Evolutionary conservation across 2,113 vertebrate species (phyloP), one percentile per base, ranked within the genome.

Genomic region (Grallaria varia): DNA sequence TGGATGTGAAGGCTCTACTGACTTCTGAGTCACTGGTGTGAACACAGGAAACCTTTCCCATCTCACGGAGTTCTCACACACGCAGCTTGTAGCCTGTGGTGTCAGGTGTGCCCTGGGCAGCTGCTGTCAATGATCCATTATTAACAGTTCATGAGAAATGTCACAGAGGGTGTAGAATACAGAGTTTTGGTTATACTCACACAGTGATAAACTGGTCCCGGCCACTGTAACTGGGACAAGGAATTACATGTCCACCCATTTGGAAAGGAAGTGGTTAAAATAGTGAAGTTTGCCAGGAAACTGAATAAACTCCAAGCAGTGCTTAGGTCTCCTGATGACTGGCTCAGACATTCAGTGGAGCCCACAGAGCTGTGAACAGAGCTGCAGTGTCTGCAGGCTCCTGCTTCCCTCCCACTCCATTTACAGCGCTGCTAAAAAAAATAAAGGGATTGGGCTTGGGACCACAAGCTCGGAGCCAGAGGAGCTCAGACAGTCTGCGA

Each of bases 181-280:
- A 45, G 17, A 45, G 44, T 19, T 19, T 19, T 45, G 44, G 44
- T 19, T 19, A 45, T 19, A 45, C 44, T 8, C 44, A 19, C 44
- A 45, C 44, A 45, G 44, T 45, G 44, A 45, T 19, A 45, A 45
- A 19, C 44, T 45, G 44, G 44, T 45, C 44, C 44, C 4, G 18
- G 18, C 17, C 44, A 45, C 12, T 18, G 19, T 45, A 45, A 45
- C 44, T 19, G 9, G 44, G 18, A 45, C 44, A 69, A 68, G 55
- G 37, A 92, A 55, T 66, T 59, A 16, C 66, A 69, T 40, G 62
- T 84, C 82, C 44, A 37, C 12, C 22, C 24, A 0, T 53, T 94
- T 86, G 94, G 95, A 89, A 40, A 91, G 56, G 91, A 97, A 97
- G 64, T 73, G 39, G 84, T 96, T 96, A 84, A 96, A 84, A 35